Conservation (phyloP, 2,113 vertebrate genomes). For the Onychostoma macrolepis region DNA sequence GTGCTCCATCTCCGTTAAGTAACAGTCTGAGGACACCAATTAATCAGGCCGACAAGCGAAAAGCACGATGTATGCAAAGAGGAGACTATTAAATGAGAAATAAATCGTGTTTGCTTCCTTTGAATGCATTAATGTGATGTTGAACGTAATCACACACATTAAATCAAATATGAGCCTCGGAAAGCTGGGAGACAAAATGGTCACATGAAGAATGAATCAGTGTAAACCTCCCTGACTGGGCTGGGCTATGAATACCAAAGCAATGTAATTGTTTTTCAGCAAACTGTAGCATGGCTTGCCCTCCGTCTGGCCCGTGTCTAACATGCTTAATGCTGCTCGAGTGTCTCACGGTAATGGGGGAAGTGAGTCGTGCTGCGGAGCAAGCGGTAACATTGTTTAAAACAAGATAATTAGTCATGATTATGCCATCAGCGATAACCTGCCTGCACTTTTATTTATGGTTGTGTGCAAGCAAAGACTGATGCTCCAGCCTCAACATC, state of each 20-base stretch:
- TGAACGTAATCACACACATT: conserved; percentile 58
- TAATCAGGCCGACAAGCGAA: conserved; percentile 64
- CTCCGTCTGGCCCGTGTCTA: conserved; percentile 48
- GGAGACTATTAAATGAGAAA: conserved; percentile 57
- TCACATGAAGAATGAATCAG: conserved; percentile 66
- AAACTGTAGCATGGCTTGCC: conserved; percentile 37
- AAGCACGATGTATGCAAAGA: conserved; percentile 67
- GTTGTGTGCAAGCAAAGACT: conserved; percentile 26
- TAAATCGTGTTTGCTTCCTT: conserved; percentile 53
- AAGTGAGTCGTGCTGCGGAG: conserved; percentile 21
- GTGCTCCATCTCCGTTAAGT: conserved; percentile 58
- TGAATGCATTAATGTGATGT: conserved; percentile 57
- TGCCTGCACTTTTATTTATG: conserved; percentile 38
- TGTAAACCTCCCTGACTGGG: conserved; percentile 27
- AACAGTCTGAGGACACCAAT: conserved; percentile 54
- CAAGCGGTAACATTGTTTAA: conserved; percentile 42
- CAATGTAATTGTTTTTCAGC: conserved; percentile 27
- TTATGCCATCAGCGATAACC: conserved; percentile 49
- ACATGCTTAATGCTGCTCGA: conserved; percentile 36
- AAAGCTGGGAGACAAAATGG: conserved; percentile 56
- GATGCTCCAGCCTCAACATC: conserved; percentile 23
- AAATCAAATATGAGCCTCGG: conserved; percentile 57
- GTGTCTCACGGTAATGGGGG: conserved; percentile 44
- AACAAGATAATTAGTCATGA: conserved; percentile 49
- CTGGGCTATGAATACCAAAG: conserved; percentile 42